phyloP scores from a whole-genome alignment of 2,888 invertebrate genomes.

The Diaperis boleti region DNA sequence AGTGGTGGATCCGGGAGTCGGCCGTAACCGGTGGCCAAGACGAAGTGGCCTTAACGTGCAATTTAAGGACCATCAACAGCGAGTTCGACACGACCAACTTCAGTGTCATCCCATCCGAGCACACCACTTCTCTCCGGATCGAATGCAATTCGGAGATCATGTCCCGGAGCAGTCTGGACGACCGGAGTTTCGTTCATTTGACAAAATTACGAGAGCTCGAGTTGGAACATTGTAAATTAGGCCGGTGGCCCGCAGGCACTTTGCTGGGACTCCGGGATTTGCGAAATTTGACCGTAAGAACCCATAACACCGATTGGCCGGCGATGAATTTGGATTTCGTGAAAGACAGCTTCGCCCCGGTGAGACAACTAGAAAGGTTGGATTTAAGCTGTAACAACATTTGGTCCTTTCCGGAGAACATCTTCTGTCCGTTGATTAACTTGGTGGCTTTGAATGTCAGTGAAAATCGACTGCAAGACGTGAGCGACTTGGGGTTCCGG shows the following conservation, averaged over 20 bases:
- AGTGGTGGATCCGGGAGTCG: slow-evolving; percentile 78
- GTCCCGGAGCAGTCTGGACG: slow-evolving; percentile 83
- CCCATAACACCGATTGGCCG: slow-evolving; percentile 87
- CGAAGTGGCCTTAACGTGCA: slow-evolving; percentile 83
- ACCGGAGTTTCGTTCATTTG: slow-evolving; percentile 84
- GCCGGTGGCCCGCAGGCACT: slow-evolving; percentile 83
- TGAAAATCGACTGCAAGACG: slow-evolving; percentile 88
- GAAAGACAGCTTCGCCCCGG: slow-evolving; percentile 80
- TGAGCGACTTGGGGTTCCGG: slow-evolving; percentile 86
- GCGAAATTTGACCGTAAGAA: slow-evolving; percentile 86
- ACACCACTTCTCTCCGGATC: slow-evolving; percentile 82
- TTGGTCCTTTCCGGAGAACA: slow-evolving; percentile 87
- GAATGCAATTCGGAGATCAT: slow-evolving; percentile 85
- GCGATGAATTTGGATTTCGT: slow-evolving; percentile 87
- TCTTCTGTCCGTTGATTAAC: slow-evolving; percentile 86
- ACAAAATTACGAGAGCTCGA: slow-evolving; percentile 83
- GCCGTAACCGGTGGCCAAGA: slow-evolving; percentile 68
- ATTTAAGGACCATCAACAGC: slow-evolving; percentile 86
- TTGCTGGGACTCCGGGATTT: slow-evolving; percentile 84
- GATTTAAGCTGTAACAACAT: slow-evolving; percentile 91
- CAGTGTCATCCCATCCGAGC: slow-evolving; percentile 86
- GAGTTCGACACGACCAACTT: slow-evolving; percentile 91
- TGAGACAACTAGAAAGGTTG: slow-evolving; percentile 83
- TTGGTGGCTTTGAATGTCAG: slow-evolving; percentile 87
- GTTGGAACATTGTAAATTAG: slow-evolving; percentile 88